phyloP scores from a whole-genome alignment of 30 jellyfish, hydroid and myxozoan species.

The Aurelia sp. region DNA sequence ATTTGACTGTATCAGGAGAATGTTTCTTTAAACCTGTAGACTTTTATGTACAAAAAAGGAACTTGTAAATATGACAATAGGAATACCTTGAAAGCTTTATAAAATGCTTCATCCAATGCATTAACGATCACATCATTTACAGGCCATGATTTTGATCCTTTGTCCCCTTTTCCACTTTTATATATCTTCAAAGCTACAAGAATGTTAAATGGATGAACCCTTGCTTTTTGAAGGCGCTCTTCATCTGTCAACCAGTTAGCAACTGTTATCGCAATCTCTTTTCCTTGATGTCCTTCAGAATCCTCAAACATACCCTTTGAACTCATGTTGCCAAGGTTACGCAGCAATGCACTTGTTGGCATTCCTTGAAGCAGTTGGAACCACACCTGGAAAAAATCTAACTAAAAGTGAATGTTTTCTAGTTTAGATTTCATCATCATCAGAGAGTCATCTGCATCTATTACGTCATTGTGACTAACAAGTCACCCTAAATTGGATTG shows the following conservation, averaged over 20 bases:
- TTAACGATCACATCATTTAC: constrained; percentile 25
- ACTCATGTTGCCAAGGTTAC: constrained; percentile 81
- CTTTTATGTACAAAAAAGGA: no score
- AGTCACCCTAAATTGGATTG: no score
- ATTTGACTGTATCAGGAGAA: no score
- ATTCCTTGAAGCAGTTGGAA: constrained; percentile 24
- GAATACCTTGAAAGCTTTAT: constrained; percentile 61
- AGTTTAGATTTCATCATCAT: no score
- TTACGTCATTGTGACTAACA: no score
- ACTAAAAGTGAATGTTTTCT: no score
- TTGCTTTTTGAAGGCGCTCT: constrained; percentile 56
- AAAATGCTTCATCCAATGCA: constrained; percentile 66
- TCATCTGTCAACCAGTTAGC: constrained; percentile 48
- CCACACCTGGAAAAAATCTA: constrained; percentile 59
- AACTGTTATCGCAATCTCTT: constrained; percentile 21
- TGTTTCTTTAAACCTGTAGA: no score
- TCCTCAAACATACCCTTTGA: constrained; percentile 66
- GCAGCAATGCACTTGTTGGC: constrained; percentile 73
- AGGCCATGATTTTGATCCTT: constrained; percentile 56
- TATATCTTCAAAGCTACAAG: constrained; percentile 60
- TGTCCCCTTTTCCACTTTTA: constrained; percentile 53
- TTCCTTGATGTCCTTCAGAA: constrained; percentile 21
- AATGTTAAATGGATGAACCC: constrained; percentile 73
- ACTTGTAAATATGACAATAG: not conserved
- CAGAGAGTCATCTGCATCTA: no score